phyloP scores from a whole-genome alignment of 2,113 vertebrate genomes.

The Aspidoscelis tigris region DNA sequence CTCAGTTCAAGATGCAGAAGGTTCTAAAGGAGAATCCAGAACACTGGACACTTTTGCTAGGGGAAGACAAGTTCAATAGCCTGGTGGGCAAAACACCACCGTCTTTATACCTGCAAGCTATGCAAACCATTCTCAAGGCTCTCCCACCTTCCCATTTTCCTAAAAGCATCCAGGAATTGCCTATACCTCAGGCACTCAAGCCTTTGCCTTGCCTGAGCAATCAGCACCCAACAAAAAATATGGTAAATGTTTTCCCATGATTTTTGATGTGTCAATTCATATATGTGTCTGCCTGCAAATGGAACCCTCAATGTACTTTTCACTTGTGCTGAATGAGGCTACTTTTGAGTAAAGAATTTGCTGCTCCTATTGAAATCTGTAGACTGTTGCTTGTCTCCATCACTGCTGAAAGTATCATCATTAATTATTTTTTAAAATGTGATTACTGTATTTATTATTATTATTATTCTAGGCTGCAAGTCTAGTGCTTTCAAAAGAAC shows the following conservation, averaged over 20 bases:
- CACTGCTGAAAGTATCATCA: slow-evolving; percentile 18
- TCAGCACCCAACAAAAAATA: slow-evolving; percentile 66
- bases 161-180: slow-evolving; percentile 83
- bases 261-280: slow-evolving; percentile 41
- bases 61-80: slow-evolving; percentile 81
- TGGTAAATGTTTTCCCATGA: slow-evolving; percentile 74
- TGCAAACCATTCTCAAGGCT: slow-evolving; percentile 83
- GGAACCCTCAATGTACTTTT: slow-evolving; percentile 46
- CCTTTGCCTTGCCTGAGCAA: slow-evolving; percentile 71
- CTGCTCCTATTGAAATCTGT: slow-evolving; percentile 43
- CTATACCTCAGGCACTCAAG: slow-evolving; percentile 84
- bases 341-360: slow-evolving; percentile 8
- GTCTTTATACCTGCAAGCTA: slow-evolving; percentile 82
- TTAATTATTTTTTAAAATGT: background rate
- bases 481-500: slow-evolving; percentile 65
- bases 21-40: slow-evolving; percentile 76
- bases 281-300: slow-evolving; percentile 47
- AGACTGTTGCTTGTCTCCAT: slow-evolving; percentile 18
- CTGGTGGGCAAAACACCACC: slow-evolving; percentile 80
- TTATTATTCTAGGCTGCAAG: slow-evolving; percentile 44
- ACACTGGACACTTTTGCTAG: slow-evolving; percentile 80
- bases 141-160: slow-evolving; percentile 82
- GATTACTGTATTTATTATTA: slow-evolving; percentile 40
- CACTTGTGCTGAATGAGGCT: slow-evolving; percentile 19
- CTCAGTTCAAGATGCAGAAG: slow-evolving; percentile 80